A percentile compares a stretch with the other conserved stretches of the same genome.
Conservation (phyloP, 2,797 vertebrate species). For the Pyrocephalus nanus region DNA sequence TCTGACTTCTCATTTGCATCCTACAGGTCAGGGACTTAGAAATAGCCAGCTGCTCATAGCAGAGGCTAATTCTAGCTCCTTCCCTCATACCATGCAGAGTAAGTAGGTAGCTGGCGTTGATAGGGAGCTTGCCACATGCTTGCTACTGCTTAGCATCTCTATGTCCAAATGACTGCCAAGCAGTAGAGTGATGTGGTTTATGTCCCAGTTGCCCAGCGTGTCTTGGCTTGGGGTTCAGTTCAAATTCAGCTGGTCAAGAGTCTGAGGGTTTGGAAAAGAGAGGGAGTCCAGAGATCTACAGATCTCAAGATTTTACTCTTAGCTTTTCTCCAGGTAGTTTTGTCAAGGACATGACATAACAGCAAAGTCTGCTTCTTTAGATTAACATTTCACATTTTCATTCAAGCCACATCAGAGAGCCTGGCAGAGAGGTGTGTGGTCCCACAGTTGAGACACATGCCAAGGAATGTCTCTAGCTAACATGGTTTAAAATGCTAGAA, state of each 20-base stretch:
- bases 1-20: not conserved
- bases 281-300: not conserved
- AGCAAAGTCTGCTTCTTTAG: not conserved
- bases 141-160: not conserved
- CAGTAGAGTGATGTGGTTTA: not conserved
- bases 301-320: not conserved
- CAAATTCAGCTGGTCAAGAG: not conserved
- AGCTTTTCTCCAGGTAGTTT: not conserved
- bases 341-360: not conserved
- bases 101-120: not conserved
- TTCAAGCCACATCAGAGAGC: not conserved
- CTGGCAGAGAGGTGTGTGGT: not conserved
- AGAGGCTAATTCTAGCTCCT: not conserved
- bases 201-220: not conserved
- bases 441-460: not conserved
- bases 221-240: not conserved
- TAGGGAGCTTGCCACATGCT: not conserved
- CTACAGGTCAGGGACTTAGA: not conserved
- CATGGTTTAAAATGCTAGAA: not conserved
- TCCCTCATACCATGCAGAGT: not conserved
- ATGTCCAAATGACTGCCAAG: rapidly evolving
- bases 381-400: not conserved
- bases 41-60: not conserved
- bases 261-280: not conserved
- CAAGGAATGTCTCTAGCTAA: not conserved